These are phyloP conservation scores for Bactericera cockerelli DNA, from an alignment of 1,140 invertebrate species.

Conservation along the genomic window DNA sequence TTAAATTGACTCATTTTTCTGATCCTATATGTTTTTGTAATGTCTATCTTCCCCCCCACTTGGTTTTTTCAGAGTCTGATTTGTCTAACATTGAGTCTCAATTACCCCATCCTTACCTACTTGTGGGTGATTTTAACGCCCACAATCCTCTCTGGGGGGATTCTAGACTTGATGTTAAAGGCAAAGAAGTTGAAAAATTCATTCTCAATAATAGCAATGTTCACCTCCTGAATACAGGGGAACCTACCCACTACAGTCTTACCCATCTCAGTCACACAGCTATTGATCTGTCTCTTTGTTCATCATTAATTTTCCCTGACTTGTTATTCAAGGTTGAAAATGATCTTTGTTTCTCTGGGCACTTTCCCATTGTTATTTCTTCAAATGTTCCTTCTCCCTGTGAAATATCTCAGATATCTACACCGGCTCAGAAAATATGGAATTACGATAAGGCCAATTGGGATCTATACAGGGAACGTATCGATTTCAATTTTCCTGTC, in stretches of 20 bases:
- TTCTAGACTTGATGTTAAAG: constrained; percentile 22
- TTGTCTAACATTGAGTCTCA: constrained; percentile 23
- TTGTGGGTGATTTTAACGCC: constrained; percentile 26
- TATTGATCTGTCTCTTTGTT: not conserved
- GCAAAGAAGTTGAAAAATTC: constrained; percentile 20
- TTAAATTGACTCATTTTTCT: not conserved
- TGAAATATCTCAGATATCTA: not conserved
- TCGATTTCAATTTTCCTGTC: not conserved
- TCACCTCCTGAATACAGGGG: not conserved
- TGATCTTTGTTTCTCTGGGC: not conserved
- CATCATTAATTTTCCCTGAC: not conserved
- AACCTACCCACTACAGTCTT: not conserved
- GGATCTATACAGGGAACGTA: not conserved
- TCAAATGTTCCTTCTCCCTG: not conserved
- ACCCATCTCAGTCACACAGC: not conserved
- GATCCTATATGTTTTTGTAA: not conserved
- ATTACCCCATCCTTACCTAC: constrained; percentile 25
- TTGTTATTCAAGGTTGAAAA: not conserved
- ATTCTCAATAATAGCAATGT: not conserved
- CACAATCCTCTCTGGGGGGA: constrained; percentile 26
- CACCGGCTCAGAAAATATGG: not conserved
- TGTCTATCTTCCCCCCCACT: not conserved
- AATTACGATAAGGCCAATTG: not conserved
- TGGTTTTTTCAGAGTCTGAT: constrained; percentile 1
- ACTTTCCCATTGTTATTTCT: not conserved